A percentile compares a stretch with the other conserved stretches of the same genome.
phyloP scores from a whole-genome alignment of 2,113 vertebrate species.

The Trematocara marginatum region DNA sequence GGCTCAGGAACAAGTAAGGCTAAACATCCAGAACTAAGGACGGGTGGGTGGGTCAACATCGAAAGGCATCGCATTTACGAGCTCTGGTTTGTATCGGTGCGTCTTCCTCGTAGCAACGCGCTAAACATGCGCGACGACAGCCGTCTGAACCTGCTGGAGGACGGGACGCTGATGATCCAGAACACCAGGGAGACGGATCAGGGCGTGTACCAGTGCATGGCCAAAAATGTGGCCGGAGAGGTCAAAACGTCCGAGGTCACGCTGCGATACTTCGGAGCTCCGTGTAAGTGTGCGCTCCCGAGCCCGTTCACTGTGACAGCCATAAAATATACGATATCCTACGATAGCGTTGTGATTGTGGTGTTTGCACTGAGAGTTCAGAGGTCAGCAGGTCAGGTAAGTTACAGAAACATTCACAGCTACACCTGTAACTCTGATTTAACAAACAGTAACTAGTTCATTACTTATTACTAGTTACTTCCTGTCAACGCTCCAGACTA shows the following conservation, averaged over 20 bases:
- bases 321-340: not conserved
- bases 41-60: not conserved
- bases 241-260: conserved; percentile 94
- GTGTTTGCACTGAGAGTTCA: not conserved
- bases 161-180: conserved; percentile 95
- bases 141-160: conserved; percentile 91
- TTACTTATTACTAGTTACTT: not conserved
- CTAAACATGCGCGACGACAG: conserved; percentile 93
- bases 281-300: conserved; percentile 72
- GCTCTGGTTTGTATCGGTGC: not conserved
- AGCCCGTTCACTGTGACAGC: not conserved
- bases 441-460: not conserved
- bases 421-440: not conserved
- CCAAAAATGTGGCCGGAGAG: conserved; percentile 93
- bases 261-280: conserved; percentile 89
- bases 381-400: not conserved
- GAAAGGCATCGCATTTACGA: not conserved
- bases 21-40: not conserved
- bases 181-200: conserved; percentile 92
- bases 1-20: conserved; percentile 96
- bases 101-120: conserved; percentile 41
- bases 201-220: conserved; percentile 98
- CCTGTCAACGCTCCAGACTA: not conserved
- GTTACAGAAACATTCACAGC: not conserved
- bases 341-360: not conserved